These are phyloP conservation scores for Heliconius eleuchia DNA, from an alignment of 1,140 invertebrate genomes.

Conservation along the genomic window DNA sequence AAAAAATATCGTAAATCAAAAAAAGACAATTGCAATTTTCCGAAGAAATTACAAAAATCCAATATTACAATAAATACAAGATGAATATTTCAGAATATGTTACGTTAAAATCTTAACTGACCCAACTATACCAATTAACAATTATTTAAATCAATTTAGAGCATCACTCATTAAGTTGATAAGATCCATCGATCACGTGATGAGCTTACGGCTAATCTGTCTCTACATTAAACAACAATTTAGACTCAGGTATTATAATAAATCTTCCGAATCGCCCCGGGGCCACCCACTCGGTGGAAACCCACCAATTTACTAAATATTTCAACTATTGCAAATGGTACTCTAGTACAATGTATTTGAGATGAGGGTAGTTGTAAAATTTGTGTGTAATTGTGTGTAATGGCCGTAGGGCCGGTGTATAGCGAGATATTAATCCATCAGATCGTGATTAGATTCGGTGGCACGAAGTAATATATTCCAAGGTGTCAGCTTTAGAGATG, in stretches of 20 bases:
- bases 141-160: slow-evolving; percentile 38
- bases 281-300: slow-evolving; percentile 57
- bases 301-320: not conserved
- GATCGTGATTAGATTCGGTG: slow-evolving; percentile 78
- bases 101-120: not conserved
- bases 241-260: slow-evolving; percentile 72
- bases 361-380: slow-evolving; percentile 34
- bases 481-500: slow-evolving; percentile 63
- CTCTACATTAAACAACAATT: slow-evolving; percentile 67
- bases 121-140: slow-evolving; percentile 2
- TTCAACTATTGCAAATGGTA: slow-evolving; percentile 31
- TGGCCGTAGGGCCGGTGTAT: slow-evolving; percentile 62
- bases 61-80: not conserved
- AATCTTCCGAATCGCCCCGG: slow-evolving; percentile 61
- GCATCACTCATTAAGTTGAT: slow-evolving; percentile 40
- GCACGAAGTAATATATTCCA: slow-evolving; percentile 77
- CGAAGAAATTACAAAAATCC: not conserved
- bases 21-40: not conserved
- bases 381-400: slow-evolving; percentile 58
- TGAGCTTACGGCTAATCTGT: slow-evolving; percentile 47
- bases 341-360: slow-evolving; percentile 38
- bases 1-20: too few relatives aligned
- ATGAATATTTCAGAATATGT: not conserved
- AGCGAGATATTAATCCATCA: slow-evolving; percentile 74
- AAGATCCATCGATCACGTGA: slow-evolving; percentile 40